phyloP scores from a whole-genome alignment of 2,888 invertebrate genomes.

The Gasteruption jaculator region DNA sequence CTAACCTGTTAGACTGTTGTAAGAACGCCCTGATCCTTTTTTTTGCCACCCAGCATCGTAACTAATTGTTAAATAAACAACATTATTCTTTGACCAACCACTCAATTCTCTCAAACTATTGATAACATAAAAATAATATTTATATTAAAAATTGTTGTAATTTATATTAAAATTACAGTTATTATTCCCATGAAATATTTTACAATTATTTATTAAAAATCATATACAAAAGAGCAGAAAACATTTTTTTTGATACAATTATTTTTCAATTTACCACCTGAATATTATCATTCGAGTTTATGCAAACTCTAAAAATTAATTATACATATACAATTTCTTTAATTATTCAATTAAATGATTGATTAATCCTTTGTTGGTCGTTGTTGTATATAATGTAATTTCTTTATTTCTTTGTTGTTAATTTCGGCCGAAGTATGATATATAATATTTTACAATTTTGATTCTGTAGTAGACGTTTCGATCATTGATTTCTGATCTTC shows the following conservation, averaged over 20 bases:
- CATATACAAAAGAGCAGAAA: background rate
- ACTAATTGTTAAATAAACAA: conserved; percentile 13
- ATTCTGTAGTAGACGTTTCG: too few relatives aligned
- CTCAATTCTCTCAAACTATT: conserved; percentile 11
- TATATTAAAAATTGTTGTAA: conserved; percentile 2
- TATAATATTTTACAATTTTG: too few relatives aligned
- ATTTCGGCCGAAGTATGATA: too few relatives aligned
- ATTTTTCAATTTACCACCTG: background rate
- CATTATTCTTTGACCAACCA: conserved; percentile 2
- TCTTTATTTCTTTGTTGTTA: too few relatives aligned
- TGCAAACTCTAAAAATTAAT: background rate
- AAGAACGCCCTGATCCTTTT: conserved; percentile 18
- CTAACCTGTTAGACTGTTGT: conserved; percentile 17
- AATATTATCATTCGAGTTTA: conserved; percentile 3
- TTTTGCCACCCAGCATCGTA: conserved; percentile 21
- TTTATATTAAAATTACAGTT: conserved; percentile 3
- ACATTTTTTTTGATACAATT: conserved; percentile 5
- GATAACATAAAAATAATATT: conserved; percentile 2
- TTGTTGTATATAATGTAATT: too few relatives aligned
- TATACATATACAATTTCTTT: too few relatives aligned
- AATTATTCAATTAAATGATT: too few relatives aligned
- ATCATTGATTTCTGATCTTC: too few relatives aligned
- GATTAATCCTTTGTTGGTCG: too few relatives aligned
- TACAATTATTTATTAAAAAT: conserved; percentile 6
- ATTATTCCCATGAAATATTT: conserved; percentile 4